Evolutionary conservation across 1,140 invertebrate genomes (phyloP), one percentile per base, ranked within the genome.

Genomic region (Cotesia chilonis): DNA sequence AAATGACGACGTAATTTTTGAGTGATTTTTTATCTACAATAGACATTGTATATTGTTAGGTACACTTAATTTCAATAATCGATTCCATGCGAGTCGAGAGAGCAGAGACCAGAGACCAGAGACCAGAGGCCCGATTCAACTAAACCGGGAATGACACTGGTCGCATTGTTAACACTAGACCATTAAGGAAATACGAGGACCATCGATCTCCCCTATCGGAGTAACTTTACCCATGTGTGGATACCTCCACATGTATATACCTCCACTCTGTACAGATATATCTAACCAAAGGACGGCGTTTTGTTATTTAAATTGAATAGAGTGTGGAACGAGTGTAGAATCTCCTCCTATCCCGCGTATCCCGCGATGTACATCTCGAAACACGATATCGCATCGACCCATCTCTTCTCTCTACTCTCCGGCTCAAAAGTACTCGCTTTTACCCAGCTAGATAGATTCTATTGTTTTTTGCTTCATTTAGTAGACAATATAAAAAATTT

Each of bases 251-350:
- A 41, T 41, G 5, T 41, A 4, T 41, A 41, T 41, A 4, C 9
- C 4, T 41, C 1, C 28, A 28, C 28, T 41, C 0, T 41, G 4
- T 47, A 6, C 10, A 7, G 6, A 47, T 47, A 47, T 47, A 10
- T 47, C 6, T 47, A 6, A 9, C 6, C 41, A 10, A 47, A 47
- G 41, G 41, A 59, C 57, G 17, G 54, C 54, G 20, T 59, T 59
- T 59, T 59, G 17, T 59, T 59, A 59, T 59, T 59, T 59, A 59
- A 59, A 59, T 59, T 59, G 14, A 59, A 59, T 59, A 59, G 57
- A 59, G 57, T 59, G 57, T 59, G 54, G 14, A 20, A 59, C 57
- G 57, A 59, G 20, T 59, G 57, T 59, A 59, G 57, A 59, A 59
- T 59, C 17, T 28, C 5, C 57, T 59, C 57, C 20, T 59, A 14